These are phyloP conservation scores for Drosophila punjabiensis DNA, from an alignment of 1,140 invertebrate genomes.

Conservation along the genomic window DNA sequence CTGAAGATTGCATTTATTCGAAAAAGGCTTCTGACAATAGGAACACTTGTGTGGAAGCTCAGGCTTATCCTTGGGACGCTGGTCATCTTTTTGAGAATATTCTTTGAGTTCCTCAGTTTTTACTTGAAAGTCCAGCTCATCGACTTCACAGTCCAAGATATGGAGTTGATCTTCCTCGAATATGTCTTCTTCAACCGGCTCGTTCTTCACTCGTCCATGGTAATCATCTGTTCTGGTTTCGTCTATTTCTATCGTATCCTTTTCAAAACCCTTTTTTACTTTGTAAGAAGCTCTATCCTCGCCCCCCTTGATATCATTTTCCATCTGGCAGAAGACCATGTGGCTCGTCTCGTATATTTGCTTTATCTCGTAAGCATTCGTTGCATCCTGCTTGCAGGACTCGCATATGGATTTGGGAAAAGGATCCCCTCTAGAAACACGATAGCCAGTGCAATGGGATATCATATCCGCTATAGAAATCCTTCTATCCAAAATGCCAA, in stretches of 20 bases:
- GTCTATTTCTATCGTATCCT: background rate
- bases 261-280: background rate
- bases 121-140: background rate
- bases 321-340: background rate
- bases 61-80: background rate
- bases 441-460: background rate
- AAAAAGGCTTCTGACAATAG: background rate
- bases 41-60: background rate
- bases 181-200: background rate
- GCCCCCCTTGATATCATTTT: background rate
- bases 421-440: background rate
- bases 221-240: background rate
- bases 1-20: background rate
- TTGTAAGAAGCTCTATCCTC: background rate
- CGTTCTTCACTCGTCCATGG: background rate
- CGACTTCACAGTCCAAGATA: background rate
- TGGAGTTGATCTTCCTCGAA: background rate
- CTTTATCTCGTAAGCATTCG: background rate
- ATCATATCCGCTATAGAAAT: constrained; percentile 6
- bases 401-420: background rate
- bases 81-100: background rate
- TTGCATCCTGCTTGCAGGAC: constrained; percentile 1
- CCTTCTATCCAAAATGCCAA: background rate
- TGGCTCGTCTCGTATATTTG: constrained; percentile 1
- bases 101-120: background rate